A percentile compares a stretch with the other conserved stretches of the same genome.
Evolutionary conservation across 2,797 vertebrate species (phyloP).

Genomic region (Myotis planiceps): DNA sequence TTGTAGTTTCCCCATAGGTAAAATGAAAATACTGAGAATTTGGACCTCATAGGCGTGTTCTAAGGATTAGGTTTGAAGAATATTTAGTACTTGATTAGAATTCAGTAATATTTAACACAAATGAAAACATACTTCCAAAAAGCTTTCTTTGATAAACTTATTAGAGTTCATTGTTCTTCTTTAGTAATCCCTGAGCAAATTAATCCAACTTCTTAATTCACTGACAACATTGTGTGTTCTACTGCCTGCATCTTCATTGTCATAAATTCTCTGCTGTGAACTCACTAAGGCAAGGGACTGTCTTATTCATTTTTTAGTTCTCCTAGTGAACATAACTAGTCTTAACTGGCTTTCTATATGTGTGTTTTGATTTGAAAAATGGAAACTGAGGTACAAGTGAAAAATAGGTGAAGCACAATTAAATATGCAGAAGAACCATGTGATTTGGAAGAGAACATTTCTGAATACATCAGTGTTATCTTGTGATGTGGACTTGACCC

Average conservation of each 20-base stretch:
- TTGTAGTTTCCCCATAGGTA: not conserved
- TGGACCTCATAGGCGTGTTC: not conserved
- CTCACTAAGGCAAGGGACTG: not conserved
- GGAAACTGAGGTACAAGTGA: not conserved
- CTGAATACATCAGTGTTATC: not conserved
- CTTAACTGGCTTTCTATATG: not conserved
- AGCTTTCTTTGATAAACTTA: not conserved
- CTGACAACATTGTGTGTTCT: not conserved
- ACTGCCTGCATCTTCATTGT: not conserved
- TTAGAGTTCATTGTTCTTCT: not conserved
- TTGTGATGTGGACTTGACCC: constrained; percentile 21
- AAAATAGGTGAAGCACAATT: constrained; percentile 5
- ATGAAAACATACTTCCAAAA: not conserved
- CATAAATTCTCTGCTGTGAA: not conserved
- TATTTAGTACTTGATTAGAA: constrained; percentile 4
- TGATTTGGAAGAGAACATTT: not conserved
- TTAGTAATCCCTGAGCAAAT: not conserved
- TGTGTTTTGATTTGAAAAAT: constrained; percentile 28
- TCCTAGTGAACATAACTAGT: not conserved
- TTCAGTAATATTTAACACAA: constrained; percentile 21
- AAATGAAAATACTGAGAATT: not conserved
- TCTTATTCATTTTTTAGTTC: not conserved
- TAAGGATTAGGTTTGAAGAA: not conserved
- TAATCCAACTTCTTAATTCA: not conserved
- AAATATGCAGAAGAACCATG: not conserved